Base-by-base conservation (phyloP, 2,888 invertebrate species). In the Leucoma salicis region DNA sequence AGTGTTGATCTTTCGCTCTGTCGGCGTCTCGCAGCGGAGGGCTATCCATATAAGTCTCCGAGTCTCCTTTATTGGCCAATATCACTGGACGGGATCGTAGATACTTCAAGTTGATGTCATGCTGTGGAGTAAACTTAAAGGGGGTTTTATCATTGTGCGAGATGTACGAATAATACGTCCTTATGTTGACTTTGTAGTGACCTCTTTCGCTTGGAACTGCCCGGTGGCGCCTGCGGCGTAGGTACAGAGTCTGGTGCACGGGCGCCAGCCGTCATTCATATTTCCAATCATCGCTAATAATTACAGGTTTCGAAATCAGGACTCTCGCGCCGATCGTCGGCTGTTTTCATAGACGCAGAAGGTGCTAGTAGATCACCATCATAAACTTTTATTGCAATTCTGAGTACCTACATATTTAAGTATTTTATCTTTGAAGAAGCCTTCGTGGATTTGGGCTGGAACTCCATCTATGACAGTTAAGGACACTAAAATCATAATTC, bases 221-320 rank as follows among this genome's bases (percentile, higher is more conserved):
- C 62, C 49, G 45, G 21, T 16, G 35, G n/a, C 56, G 63, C 77
- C 74, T 51, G 58, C 54, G 74, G 74, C 76, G 69, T 57, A n/a
- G n/a, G n/a, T n/a, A 49, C 15, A 66, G 63, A 63, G 60, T 62
- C 62, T 69, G 66, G 58, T 62, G 74, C 69, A 69, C 75, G 50
- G 70, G 69, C 75, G 72, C 70, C 63, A 74, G 72, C 70, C 63
- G 65, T 75, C 85, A 81, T 84, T 86, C 86, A 82, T 79, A 83
- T 82, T 82, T 74, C 78, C 78, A 42, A 70, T 78, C 80, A 70
- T 78, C 80, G 82, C 82, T 76, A 76, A 66, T 88, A 88, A 88
- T 88, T 86, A 79, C 75, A 78, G 69, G 59, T 66, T 69, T 54
- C 66, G 61, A 49, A 49, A 49, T 41, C 45, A 61, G 21, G 21